These are phyloP conservation scores for Eulemur mongoz DNA, from an alignment of 2,797 vertebrate species.

Conservation along the genomic window DNA sequence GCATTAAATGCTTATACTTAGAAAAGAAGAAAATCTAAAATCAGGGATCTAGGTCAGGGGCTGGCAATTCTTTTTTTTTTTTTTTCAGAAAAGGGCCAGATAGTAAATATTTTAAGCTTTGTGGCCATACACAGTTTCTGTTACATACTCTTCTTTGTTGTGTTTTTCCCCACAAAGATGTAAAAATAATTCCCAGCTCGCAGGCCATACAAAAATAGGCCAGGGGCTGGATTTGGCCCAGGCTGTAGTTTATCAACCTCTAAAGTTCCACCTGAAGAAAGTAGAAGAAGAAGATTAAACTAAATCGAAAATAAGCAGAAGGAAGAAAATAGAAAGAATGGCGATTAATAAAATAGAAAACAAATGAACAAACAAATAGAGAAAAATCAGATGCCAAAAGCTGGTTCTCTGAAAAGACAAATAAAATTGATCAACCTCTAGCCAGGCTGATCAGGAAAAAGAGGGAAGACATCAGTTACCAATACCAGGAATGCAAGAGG, in stretches of 20 bases:
- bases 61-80: too few relatives aligned
- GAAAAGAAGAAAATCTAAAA: too few relatives aligned
- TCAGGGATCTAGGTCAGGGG: too few relatives aligned
- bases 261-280: slow-evolving; percentile 19
- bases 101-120: neutral
- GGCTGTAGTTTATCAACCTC: neutral
- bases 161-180: neutral
- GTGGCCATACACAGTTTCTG: neutral
- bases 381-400: neutral
- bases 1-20: too few relatives aligned
- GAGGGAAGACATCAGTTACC: neutral
- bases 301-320: slow-evolving; percentile 16
- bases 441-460: neutral
- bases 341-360: slow-evolving; percentile 18
- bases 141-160: neutral
- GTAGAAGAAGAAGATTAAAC: neutral
- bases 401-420: neutral
- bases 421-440: neutral
- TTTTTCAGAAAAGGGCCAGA: neutral
- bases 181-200: neutral
- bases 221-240: neutral
- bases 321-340: neutral
- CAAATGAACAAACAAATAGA: neutral
- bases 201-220: neutral
- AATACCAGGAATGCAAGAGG: neutral